Percentiles rank a stretch among this genome's conserved stretches.
phyloP scores from a whole-genome alignment of 2,797 vertebrate species.

The Mormyrus proboscirostris region DNA sequence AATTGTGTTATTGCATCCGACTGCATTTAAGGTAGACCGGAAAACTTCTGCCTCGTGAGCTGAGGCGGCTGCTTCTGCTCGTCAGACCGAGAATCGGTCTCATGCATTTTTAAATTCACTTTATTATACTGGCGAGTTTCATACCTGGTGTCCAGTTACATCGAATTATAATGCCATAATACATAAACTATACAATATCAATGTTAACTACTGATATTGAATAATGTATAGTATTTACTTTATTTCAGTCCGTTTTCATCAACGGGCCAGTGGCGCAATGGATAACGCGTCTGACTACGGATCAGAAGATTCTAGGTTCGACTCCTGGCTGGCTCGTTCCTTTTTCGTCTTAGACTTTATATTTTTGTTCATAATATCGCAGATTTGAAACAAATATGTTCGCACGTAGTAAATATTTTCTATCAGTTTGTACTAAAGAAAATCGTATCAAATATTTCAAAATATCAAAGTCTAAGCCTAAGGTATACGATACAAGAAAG shows the following conservation, averaged over 20 bases:
- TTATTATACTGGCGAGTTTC: neutral
- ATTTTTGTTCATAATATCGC: neutral
- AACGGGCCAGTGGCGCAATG: slow-evolving; percentile 17
- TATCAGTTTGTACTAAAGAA: neutral
- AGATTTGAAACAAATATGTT: neutral
- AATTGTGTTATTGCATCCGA: neutral
- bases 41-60: neutral
- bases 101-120: neutral
- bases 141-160: neutral
- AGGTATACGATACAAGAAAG: neutral
- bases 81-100: neutral
- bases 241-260: accelerated
- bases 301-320: slow-evolving; percentile 31
- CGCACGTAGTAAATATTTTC: neutral
- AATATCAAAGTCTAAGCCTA: neutral
- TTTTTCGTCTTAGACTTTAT: neutral
- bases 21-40: neutral
- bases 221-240: too few species aligned
- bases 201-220: neutral
- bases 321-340: slow-evolving; percentile 30
- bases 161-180: neutral
- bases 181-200: neutral
- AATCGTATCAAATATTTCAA: neutral
- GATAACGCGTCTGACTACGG: slow-evolving; percentile 33
- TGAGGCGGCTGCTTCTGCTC: neutral